Evolutionary conservation across 2,797 vertebrate species (phyloP), one percentile per base, ranked within the genome.

Genomic region (Myotis vivesi): DNA sequence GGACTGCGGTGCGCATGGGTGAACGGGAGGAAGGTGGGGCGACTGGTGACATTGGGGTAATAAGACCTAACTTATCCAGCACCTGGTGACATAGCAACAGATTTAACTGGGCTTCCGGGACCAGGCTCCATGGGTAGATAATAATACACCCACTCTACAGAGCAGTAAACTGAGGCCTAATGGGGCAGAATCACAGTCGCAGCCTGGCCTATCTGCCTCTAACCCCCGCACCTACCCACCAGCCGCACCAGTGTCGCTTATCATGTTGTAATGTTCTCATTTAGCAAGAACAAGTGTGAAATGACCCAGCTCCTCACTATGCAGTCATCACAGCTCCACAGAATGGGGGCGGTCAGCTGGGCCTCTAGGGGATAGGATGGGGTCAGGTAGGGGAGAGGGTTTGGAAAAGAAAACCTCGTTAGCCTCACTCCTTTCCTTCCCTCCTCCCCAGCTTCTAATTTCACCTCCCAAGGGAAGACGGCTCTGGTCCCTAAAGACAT

Each of bases 1-100:
- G 3, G 23, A 20, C 25, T 28, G 4, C 11, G 1, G 16, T 25
- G 38, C 23, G 2, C 9, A 2, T 1, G 3, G 16, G 38, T 28
- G 23, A 7, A 1, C 3, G 53, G 81, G 41, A 38, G 53, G 81
- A 36, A 33, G 25, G 33, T 8, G 33, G 62, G 36, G 44, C 25
- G 1, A 2, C 17, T 3, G 23, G 44, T 53, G 23, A n/a, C 38
- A 36, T n/a, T 9, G 19, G 8, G 19, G 23, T 33, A 9, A 1
- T 11, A 22, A n/a, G 62, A 49, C 53, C 2, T 75, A 28, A 59
- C 41, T 44, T 36, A 12, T 73, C 9, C 3, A 30, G 57, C 25
- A 1, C 4, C 17, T 4, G 23, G 44, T 53, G 22, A n/a, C 38
- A 36, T 28, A 30, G 11, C 23, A 44, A 33, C 33, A 3, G 6